Evolutionary conservation across 2,797 vertebrate species (phyloP).

Genomic region (Peromyscus eremicus): DNA sequence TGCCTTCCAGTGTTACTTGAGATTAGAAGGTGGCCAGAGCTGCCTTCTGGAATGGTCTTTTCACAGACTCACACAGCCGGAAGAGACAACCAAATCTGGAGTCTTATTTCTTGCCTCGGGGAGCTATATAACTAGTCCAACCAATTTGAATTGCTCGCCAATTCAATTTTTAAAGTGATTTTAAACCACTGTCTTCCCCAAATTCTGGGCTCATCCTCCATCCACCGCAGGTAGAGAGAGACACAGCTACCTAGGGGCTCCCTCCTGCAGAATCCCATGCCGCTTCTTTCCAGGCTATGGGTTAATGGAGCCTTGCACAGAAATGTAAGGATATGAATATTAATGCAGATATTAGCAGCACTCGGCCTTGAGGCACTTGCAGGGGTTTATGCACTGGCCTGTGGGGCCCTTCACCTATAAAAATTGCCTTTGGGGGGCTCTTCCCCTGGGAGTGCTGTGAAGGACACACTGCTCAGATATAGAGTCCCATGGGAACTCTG

Average conservation of each 20-base stretch:
- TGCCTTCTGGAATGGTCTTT: constrained; percentile 49
- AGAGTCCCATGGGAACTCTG: neutral
- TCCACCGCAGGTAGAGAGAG: neutral
- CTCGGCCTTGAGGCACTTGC: neutral
- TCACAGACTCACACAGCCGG: neutral
- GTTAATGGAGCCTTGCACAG: neutral
- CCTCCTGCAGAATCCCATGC: neutral
- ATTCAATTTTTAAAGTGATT: neutral
- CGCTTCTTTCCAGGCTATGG: neutral
- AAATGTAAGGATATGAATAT: neutral
- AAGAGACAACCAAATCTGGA: neutral
- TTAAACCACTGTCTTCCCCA: neutral
- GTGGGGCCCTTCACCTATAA: neutral
- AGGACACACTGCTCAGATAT: accelerated
- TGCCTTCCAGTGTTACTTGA: constrained; percentile 14
- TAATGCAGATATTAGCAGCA: neutral
- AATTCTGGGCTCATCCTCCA: constrained; percentile 9
- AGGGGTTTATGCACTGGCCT: neutral
- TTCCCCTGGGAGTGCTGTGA: neutral
- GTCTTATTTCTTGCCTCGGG: neutral
- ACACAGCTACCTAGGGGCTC: neutral
- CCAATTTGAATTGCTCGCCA: neutral
- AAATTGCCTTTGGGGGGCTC: neutral
- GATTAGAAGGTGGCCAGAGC: neutral
- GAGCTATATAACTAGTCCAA: constrained; percentile 29